These are phyloP conservation scores for Nemopilema nomurai DNA, from an alignment of 30 jellyfish, hydroid and myxozoan species.

Conservation along the genomic window DNA sequence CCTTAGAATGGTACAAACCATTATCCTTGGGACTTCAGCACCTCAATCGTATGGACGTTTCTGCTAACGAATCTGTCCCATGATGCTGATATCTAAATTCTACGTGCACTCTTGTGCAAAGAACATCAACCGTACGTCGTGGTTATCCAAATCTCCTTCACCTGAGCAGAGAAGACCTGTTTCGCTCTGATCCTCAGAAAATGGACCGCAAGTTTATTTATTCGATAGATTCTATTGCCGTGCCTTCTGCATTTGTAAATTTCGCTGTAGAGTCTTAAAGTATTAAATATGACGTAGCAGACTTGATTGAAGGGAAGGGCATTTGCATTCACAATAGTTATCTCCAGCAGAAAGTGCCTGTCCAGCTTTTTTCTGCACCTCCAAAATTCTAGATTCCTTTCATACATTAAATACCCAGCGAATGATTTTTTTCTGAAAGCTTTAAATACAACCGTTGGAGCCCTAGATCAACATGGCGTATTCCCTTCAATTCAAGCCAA, in stretches of 20 bases:
- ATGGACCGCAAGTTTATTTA: constrained; percentile 34
- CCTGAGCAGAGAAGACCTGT: background rate
- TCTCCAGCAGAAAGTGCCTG: too few species aligned
- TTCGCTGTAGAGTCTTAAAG: constrained; percentile 56
- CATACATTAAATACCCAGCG: too few species aligned
- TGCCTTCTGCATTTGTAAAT: constrained; percentile 53
- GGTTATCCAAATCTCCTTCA: background rate
- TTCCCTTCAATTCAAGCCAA: constrained; percentile 36
- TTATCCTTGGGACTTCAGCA: background rate
- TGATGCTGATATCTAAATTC: background rate
- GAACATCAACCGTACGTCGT: background rate
- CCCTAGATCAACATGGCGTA: background rate
- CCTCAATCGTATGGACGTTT: background rate
- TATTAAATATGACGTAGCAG: constrained; percentile 49
- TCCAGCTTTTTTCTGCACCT: too few species aligned
- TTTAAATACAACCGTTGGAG: too few species aligned
- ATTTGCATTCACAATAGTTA: background rate
- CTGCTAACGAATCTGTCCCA: background rate
- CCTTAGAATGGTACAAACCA: background rate
- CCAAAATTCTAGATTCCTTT: too few species aligned
- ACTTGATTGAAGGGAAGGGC: constrained; percentile 21
- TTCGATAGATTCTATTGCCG: constrained; percentile 41
- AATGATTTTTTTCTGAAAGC: too few species aligned
- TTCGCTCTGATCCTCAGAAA: background rate
- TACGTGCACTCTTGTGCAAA: background rate